phyloP scores from a whole-genome alignment of 2,888 invertebrate genomes.

The Didymodactylos carnosus region DNA sequence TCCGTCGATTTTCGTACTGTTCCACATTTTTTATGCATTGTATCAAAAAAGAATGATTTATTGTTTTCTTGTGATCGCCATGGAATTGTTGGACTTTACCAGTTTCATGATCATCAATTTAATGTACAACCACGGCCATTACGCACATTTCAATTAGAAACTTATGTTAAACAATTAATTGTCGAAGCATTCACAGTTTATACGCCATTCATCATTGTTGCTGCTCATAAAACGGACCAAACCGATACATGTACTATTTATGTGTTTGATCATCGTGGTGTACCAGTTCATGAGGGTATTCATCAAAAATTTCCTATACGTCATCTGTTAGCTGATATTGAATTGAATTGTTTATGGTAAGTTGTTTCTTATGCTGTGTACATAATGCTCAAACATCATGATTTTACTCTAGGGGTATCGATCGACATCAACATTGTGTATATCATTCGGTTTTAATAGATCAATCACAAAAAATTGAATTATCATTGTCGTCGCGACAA shows the following conservation, averaged over 20 bases:
- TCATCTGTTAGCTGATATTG: not conserved
- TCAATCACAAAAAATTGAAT: no score
- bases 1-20: not conserved
- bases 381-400: no score
- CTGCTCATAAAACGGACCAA: not conserved
- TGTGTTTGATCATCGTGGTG: not conserved
- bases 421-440: no score
- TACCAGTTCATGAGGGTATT: not conserved
- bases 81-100: not conserved
- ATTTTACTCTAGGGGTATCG: no score
- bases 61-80: not conserved
- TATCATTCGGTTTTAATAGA: no score
- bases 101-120: not conserved
- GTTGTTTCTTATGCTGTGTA: no score
- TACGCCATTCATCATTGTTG: not conserved
- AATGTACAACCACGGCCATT: not conserved
- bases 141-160: not conserved
- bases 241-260: not conserved
- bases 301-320: not conserved
- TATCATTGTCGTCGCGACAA: no score
- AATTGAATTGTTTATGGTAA: not conserved
- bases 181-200: not conserved
- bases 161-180: not conserved
- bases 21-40: not conserved
- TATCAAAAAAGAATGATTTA: not conserved